Conservation (phyloP, 2,888 invertebrate species). For the Sesia bembeciformis region DNA sequence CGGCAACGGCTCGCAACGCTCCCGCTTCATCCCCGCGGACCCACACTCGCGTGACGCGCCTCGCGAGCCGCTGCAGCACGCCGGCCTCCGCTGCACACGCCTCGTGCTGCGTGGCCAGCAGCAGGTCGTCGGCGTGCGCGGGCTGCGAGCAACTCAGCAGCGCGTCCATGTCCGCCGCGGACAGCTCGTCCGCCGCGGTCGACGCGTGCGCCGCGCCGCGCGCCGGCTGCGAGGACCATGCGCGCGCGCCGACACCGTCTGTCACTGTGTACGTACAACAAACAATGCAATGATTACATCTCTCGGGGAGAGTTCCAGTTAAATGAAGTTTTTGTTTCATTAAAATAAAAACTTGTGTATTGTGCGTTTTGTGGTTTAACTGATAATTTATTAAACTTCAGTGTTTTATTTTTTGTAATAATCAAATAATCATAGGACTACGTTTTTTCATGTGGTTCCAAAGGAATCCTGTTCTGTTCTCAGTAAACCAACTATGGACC, state of each 20-base stretch:
- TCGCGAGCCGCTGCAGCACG: conserved; percentile 84
- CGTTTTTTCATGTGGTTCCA: too few relatives aligned
- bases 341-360: too few relatives aligned
- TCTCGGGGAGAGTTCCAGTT: too few relatives aligned
- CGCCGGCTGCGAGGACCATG: conserved; percentile 29
- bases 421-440: too few relatives aligned
- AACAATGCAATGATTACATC: background rate
- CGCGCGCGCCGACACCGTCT: conserved; percentile 12
- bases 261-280: background rate
- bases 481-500: too few relatives aligned
- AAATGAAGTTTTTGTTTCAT: too few relatives aligned
- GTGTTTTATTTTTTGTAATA: too few relatives aligned
- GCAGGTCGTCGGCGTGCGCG: conserved; percentile 84
- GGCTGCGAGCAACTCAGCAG: conserved; percentile 91
- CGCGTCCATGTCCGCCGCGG: conserved; percentile 56
- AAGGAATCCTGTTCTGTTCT: too few relatives aligned
- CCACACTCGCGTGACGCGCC: conserved; percentile 95
- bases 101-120: conserved; percentile 78
- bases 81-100: conserved; percentile 17
- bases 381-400: too few relatives aligned
- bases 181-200: conserved; percentile 8
- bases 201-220: conserved; percentile 16
- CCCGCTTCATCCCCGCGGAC: conserved; percentile 80
- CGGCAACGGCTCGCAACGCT: conserved; percentile 78
- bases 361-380: too few relatives aligned